These are phyloP conservation scores for Sparidentex hasta DNA, from an alignment of 2,797 vertebrate genomes.

Conservation along the genomic window DNA sequence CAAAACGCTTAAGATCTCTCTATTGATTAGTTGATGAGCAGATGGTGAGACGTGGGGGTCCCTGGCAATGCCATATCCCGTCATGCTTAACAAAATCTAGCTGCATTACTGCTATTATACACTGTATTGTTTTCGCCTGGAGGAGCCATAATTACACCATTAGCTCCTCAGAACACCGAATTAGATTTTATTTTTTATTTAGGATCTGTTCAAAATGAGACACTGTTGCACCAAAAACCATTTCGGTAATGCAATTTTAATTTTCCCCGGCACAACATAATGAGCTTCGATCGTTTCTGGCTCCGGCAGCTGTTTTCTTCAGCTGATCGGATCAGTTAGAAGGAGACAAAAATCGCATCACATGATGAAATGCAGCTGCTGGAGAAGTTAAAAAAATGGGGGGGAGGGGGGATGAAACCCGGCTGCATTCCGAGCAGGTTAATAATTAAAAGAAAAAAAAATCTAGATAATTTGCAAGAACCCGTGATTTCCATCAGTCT, in stretches of 20 bases:
- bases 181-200: not conserved
- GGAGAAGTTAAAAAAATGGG: constrained; percentile 8
- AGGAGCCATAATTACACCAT: not conserved
- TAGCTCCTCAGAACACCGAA: not conserved
- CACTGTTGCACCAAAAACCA: constrained; percentile 7
- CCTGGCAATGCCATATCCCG: constrained; percentile 45
- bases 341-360: constrained; percentile 5
- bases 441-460: not conserved
- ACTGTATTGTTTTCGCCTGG: not conserved
- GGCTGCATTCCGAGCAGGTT: not conserved
- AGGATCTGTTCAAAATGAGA: constrained; percentile 6
- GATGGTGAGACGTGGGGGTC: constrained; percentile 61
- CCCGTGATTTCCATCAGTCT: constrained; percentile 49
- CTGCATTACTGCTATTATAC: constrained; percentile 13
- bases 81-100: constrained; percentile 45
- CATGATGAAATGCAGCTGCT: constrained; percentile 5
- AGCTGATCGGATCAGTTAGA: not conserved
- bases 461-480: constrained; percentile 37
- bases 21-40: constrained; percentile 44
- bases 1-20: constrained; percentile 18
- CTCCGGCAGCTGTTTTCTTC: constrained; percentile 21
- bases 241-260: not conserved
- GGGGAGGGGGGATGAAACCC: not conserved
- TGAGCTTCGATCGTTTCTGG: constrained; percentile 30
- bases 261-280: not conserved